Base-by-base conservation (phyloP, 2,113 vertebrate genomes). In the Acinonyx jubatus region DNA sequence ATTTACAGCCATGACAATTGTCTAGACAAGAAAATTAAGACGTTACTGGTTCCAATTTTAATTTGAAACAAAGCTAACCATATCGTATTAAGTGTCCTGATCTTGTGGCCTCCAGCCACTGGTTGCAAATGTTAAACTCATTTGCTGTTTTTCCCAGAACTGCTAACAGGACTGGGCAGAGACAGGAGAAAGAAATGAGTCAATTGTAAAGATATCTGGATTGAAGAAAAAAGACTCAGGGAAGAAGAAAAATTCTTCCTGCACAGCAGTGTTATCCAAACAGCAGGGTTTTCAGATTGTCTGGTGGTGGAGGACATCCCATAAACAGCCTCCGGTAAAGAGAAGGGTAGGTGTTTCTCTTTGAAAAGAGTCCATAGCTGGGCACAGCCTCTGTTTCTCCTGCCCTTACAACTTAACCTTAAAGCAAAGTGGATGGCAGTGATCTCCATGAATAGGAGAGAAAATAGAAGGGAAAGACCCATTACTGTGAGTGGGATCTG, bases 21-120 rank as follows among this genome's bases (percentile, higher is more conserved):
- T 98, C 97, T 98, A 97, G 97, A 96, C 94, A 97, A 97, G 94
- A 97, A 79, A 90, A 98, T 97, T 92, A 97, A 98, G 96, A 93
- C 93, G 89, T 88, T 95, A 76, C 91, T 97, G 87, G 52, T 91
- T 94, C 95, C 71, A 89, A 96, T 96, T 97, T 94, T 95, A 93
- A 97, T 96, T 61, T 89, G 94, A 96, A 97, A 89, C 61, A 98
- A 98, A 97, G 91, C 88, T 95, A 85, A 94, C 94, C 5, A 0
- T 94, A 96, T 95, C 76, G 57, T 81, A 96, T 95, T 95, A 91
- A 96, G 78, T 87, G 68, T 69, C 91, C 82, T 96, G 48, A 71
- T 74, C 95, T 94, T 71, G 83, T 63, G 93, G 88, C 84, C 96
- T 96, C 65, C 19, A 89, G 94, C 68, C 88, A 96, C 90, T 76